These are phyloP conservation scores for Aplochiton taeniatus DNA, from an alignment of 2,797 vertebrate genomes.

Conservation along the genomic window DNA sequence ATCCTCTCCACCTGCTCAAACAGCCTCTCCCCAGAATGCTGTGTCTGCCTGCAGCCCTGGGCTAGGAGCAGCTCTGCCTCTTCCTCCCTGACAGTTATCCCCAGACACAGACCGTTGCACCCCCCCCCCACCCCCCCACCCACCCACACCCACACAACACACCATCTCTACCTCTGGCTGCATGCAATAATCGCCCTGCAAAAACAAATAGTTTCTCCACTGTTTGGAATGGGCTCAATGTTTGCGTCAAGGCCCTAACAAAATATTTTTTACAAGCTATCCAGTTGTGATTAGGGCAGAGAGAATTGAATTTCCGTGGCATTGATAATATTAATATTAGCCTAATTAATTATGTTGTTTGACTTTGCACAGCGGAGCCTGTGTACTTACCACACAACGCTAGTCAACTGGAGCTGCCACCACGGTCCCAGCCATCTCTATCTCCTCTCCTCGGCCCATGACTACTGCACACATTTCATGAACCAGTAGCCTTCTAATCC, in stretches of 20 bases:
- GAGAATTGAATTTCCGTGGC: slow-evolving; percentile 85
- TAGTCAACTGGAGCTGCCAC: slow-evolving; percentile 76
- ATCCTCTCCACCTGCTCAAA: slow-evolving; percentile 99
- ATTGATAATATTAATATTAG: slow-evolving; percentile 89
- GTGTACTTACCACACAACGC: slow-evolving; percentile 81
- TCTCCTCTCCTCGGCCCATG: slow-evolving; percentile 74
- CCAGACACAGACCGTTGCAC: slow-evolving; percentile 61
- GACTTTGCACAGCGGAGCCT: slow-evolving; percentile 73
- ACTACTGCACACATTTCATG: slow-evolving; percentile 79
- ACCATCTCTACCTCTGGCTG: slow-evolving; percentile 59
- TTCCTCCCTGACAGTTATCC: slow-evolving; percentile 75
- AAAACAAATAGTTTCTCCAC: slow-evolving; percentile 85
- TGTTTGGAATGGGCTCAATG: slow-evolving; percentile 82
- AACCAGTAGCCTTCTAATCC: slow-evolving; percentile 75
- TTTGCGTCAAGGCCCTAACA: slow-evolving; percentile 85
- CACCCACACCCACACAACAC: slow-evolving; percentile 63
- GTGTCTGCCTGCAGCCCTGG: no score
- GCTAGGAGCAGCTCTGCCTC: slow-evolving; percentile 62
- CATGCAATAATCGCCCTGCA: slow-evolving; percentile 74
- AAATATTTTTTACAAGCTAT: slow-evolving; percentile 88
- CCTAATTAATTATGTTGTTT: slow-evolving; percentile 87
- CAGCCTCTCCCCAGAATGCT: slow-evolving; percentile 71
- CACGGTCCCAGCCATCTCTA: slow-evolving; percentile 74
- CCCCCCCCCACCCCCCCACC: slow-evolving; percentile 55
- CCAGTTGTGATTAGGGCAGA: slow-evolving; percentile 83